Conservation (phyloP, 2,113 vertebrate genomes). For the Equus quagga region DNA sequence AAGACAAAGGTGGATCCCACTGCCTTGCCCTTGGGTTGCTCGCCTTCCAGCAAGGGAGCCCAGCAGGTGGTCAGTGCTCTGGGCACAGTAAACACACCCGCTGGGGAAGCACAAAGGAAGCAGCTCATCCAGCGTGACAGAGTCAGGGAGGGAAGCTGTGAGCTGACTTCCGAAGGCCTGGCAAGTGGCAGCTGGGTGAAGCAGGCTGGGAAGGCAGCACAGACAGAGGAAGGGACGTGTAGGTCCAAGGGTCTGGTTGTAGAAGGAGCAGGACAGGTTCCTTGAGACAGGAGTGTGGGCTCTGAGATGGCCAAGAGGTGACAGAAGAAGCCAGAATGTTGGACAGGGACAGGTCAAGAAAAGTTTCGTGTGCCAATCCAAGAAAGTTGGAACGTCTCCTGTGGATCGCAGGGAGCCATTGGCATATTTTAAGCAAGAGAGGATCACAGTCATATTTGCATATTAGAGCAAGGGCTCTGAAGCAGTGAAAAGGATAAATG, state of each 20-base stretch:
- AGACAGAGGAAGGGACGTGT: not conserved
- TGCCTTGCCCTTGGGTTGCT: not conserved
- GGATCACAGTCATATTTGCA: not conserved
- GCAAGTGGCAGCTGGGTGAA: not conserved
- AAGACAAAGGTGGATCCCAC: not conserved
- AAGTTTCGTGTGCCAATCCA: not conserved
- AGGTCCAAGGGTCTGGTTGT: not conserved
- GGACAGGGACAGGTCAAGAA: not conserved
- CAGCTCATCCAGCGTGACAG: too few species aligned
- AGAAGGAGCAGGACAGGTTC: not conserved
- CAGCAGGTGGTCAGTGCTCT: not conserved
- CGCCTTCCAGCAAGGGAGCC: not conserved
- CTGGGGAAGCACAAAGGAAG: not conserved
- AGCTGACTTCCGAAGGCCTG: not conserved
- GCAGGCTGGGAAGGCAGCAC: not conserved
- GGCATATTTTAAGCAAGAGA: constrained; percentile 1
- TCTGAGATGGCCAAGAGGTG: not conserved
- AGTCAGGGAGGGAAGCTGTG: not conserved
- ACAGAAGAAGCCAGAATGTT: not conserved
- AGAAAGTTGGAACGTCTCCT: not conserved
- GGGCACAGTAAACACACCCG: not conserved
- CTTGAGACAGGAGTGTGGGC: not conserved
- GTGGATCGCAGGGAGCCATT: not conserved
- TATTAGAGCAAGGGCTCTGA: not conserved
- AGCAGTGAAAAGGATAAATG: not conserved